Evolutionary conservation across 2,113 vertebrate species (phyloP), one percentile per base, ranked within the genome.

Genomic region (Poecile atricapillus): DNA sequence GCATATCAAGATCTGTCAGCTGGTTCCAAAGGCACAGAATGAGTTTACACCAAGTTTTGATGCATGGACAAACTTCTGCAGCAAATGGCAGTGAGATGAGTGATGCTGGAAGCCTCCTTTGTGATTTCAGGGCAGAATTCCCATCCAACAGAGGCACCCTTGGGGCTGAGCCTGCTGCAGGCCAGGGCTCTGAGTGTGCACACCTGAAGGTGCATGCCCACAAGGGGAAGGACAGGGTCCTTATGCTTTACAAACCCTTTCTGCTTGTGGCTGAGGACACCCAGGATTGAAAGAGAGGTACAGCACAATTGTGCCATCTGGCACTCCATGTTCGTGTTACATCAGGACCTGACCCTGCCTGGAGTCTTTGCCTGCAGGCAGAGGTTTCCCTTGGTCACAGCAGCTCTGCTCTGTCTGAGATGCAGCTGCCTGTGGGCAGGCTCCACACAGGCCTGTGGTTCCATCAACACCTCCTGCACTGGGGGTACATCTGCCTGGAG

Each of bases 381-480:
- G 3, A 60, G 13, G 20, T 53, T 55, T 74, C 19, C 10, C 27
- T 14, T 28, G 20, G 39, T 9, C 0, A 0, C 47, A 64, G 53
- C 33, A 79, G 11, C 23, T 27, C 39, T 94, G 31, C 86, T 58
- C 22, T 55, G 56, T n/a, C 43, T 89, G 80, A 43, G 58, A 58
- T 60, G 39, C 63, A 50, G 5, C 43, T 2, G 4, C 16, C 46
- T 44, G 69, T 35, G 39, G 85, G 52, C 62, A 28, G 60, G 4
- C 7, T 52, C 50, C n/a, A 7, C 0, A 0, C 82, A 85, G 46
- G 15, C 31, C 59, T 0, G 0, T 3, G 8, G 58, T n/a, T 88
- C 83, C 75, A 49, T 53, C 65, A 71, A 7, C 16, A n/a, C 65
- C 33, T 79, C 47, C 49, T 7, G 91, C 30, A 5, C 25, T 11